phyloP scores from a whole-genome alignment of 92 coral and sea anemone species.

The Zoanthus sociatus region DNA sequence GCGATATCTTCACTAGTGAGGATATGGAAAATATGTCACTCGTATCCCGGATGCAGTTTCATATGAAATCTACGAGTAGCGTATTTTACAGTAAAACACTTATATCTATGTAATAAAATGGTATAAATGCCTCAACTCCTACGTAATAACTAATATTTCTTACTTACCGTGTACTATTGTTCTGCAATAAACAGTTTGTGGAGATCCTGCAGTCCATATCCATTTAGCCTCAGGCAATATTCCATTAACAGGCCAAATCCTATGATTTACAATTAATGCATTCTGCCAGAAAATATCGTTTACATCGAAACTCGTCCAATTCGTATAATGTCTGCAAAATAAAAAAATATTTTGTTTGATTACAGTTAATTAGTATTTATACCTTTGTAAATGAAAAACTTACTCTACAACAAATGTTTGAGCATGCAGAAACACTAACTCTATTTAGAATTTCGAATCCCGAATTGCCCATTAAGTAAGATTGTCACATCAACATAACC shows the following conservation, averaged over 20 bases:
- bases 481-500: too few species aligned
- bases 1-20: too few species aligned
- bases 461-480: too few species aligned
- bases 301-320: constrained; percentile 2
- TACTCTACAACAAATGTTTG: too few species aligned
- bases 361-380: not conserved
- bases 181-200: not conserved
- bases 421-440: too few species aligned
- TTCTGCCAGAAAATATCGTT: constrained; percentile 22
- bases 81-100: too few species aligned
- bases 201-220: constrained; percentile 15
- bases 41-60: too few species aligned
- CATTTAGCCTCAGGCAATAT: constrained; percentile 22
- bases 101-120: too few species aligned
- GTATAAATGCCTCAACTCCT: not conserved
- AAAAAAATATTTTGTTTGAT: too few species aligned
- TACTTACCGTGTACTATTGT: not conserved
- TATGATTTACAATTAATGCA: not conserved
- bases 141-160: not conserved
- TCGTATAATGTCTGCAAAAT: not conserved
- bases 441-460: too few species aligned
- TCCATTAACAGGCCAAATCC: not conserved
- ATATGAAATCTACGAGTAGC: too few species aligned
- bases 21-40: too few species aligned
- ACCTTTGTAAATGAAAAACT: not conserved